Percentiles rank a stretch among this genome's conserved stretches.
Evolutionary conservation across 2,888 invertebrate genomes (phyloP).

Genomic region (Tetramorium bicarinatum): DNA sequence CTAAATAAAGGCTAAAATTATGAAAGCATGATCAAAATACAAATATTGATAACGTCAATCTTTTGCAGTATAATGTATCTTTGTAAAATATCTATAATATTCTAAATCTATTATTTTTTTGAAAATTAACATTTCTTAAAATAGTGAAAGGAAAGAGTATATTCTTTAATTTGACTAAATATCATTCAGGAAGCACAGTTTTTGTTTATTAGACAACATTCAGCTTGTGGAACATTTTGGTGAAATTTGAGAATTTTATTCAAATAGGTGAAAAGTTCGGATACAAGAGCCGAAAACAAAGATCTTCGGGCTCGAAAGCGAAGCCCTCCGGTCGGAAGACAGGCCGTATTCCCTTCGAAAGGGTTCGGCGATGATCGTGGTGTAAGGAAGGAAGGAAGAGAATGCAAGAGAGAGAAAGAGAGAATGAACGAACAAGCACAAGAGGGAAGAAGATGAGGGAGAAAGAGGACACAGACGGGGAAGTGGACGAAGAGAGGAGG

Average conservation of each 20-base stretch:
- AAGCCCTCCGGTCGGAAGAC: slow-evolving; percentile 42
- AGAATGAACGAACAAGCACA: slow-evolving; percentile 3
- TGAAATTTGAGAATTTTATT: slow-evolving; percentile 28
- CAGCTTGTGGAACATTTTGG: neutral
- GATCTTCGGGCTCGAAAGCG: slow-evolving; percentile 36
- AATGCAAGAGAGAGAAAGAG: slow-evolving; percentile 25
- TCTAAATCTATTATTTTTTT: neutral
- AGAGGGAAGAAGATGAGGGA: slow-evolving; percentile 73
- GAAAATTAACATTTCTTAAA: neutral
- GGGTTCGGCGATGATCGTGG: slow-evolving; percentile 45
- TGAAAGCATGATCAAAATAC: neutral
- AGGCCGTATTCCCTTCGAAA: slow-evolving; percentile 40
- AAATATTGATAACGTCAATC: neutral
- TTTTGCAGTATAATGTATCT: neutral
- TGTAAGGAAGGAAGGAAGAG: slow-evolving; percentile 34
- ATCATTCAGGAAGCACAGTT: slow-evolving; percentile 2
- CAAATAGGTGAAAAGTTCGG: slow-evolving; percentile 22
- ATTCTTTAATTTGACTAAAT: neutral
- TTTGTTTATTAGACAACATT: neutral
- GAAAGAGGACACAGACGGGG: slow-evolving; percentile 41
- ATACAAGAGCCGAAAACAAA: slow-evolving; percentile 49
- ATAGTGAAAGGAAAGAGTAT: neutral
- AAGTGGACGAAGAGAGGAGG: slow-evolving; percentile 45
- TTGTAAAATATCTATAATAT: neutral
- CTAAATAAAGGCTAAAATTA: neutral